Evolutionary conservation across 2,888 invertebrate genomes (phyloP).

Genomic region (Scaeva pyrastri): DNA sequence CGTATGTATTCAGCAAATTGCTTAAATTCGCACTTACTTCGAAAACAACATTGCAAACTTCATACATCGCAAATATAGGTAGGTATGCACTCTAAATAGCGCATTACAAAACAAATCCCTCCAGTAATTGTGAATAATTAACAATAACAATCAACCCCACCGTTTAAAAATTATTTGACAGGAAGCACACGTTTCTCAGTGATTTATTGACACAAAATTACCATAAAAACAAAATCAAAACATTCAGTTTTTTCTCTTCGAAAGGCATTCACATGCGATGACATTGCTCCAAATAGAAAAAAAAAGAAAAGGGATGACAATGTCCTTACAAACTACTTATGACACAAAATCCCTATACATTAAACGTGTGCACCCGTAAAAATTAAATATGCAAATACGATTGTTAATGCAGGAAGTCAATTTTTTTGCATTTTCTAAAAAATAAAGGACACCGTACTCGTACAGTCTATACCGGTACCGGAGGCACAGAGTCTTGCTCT

Average conservation of each 20-base stretch:
- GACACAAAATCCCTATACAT: slow-evolving; percentile 52
- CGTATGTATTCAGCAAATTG: slow-evolving; percentile 45
- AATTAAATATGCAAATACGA: slow-evolving; percentile 72
- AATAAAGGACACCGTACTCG: slow-evolving; percentile 4
- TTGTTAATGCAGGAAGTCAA: slow-evolving; percentile 65
- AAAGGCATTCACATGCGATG: slow-evolving; percentile 4
- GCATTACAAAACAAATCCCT: not conserved
- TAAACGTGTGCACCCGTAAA: slow-evolving; percentile 54
- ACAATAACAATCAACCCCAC: slow-evolving; percentile 51
- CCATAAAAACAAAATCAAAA: slow-evolving; percentile 70
- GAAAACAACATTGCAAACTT: slow-evolving; percentile 25
- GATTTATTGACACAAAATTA: slow-evolving; percentile 77
- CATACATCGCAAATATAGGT: not conserved
- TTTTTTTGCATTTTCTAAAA: slow-evolving; percentile 7
- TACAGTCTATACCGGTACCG: too few species aligned
- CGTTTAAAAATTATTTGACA: slow-evolving; percentile 77
- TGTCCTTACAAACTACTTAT: slow-evolving; percentile 69
- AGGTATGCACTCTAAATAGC: not conserved
- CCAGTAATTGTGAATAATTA: slow-evolving; percentile 54
- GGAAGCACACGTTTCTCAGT: slow-evolving; percentile 82
- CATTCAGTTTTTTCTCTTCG: not conserved
- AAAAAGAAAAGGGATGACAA: slow-evolving; percentile 63
- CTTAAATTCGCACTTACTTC: slow-evolving; percentile 47
- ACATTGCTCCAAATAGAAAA: slow-evolving; percentile 52
- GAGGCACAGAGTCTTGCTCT: not conserved